Evolutionary conservation across 2,888 invertebrate genomes (phyloP), one percentile per base, ranked within the genome.

Genomic region (Anaspis maculata): DNA sequence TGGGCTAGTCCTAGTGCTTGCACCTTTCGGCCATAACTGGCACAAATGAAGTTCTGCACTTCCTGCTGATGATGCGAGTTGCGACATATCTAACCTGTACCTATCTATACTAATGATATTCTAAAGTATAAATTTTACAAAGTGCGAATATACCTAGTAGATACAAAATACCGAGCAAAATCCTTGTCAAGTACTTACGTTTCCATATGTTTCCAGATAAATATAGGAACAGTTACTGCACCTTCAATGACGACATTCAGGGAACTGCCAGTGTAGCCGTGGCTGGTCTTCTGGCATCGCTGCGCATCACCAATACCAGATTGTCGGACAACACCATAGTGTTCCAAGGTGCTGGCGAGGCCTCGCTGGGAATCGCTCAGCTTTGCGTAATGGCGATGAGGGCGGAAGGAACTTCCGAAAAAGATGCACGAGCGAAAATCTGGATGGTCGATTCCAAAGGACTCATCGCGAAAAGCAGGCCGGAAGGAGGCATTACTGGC

Each of bases 171-270:
- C n/a, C n/a, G n/a, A n/a, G n/a, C n/a, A n/a, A n/a, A n/a, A n/a
- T n/a, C n/a, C n/a, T n/a, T n/a, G n/a, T n/a, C n/a, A n/a, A n/a
- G n/a, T n/a, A n/a, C n/a, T n/a, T n/a, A n/a, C n/a, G n/a, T n/a
- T n/a, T n/a, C n/a, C n/a, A n/a, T n/a, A n/a, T n/a, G n/a, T 12
- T 25, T 26, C 16, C 26, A 43, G 83, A 79, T 52, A 89, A 87
- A 62, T 98, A 97, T 68, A 77, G 91, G 24, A 71, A 87, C 52
- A 62, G 76, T 56, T 84, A 87, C 67, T 97, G 96, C 67, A 94
- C 92, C 9, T 98, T 98, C 69, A 98, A 99, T 69, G 98, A 98
- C 64, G 98, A 98, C 64, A 98, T 98, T 60, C 96, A 98, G 39
- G 59, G 59, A 10, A 47, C 47, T 3, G 97, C 98, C 2, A 74